Conservation (phyloP, 1,140 invertebrate species). For the Papilio aristodemus region DNA sequence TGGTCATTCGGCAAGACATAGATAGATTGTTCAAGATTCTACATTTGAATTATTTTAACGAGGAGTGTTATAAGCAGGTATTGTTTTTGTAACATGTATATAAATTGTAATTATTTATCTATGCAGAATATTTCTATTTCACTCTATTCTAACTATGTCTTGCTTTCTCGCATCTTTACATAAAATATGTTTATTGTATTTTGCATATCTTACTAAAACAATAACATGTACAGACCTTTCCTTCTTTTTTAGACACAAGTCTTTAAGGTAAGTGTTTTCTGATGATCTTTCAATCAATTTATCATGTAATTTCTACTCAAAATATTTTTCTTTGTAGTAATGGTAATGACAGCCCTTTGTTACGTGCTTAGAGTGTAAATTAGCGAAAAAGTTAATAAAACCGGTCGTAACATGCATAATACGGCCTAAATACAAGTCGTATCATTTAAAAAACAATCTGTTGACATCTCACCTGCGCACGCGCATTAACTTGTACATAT, state of each 20-base stretch:
- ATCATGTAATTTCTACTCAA: not conserved
- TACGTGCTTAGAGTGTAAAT: not conserved
- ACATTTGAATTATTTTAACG: constrained; percentile 35
- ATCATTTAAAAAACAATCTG: constrained; percentile 28
- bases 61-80: constrained; percentile 60
- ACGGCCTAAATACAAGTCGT: constrained; percentile 13
- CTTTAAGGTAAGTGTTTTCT: constrained; percentile 22
- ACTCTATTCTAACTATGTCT: constrained; percentile 76
- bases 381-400: constrained; percentile 7
- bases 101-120: constrained; percentile 51
- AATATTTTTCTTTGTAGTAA: not conserved
- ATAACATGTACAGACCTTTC: constrained; percentile 34
- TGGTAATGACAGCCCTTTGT: not conserved
- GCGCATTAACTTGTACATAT: constrained; percentile 21
- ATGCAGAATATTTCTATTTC: constrained; percentile 43
- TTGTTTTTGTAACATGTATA: constrained; percentile 41
- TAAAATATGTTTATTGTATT: constrained; percentile 41
- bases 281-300: not conserved
- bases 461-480: constrained; percentile 29
- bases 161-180: constrained; percentile 70
- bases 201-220: constrained; percentile 47
- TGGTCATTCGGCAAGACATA: constrained; percentile 78
- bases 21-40: constrained; percentile 51
- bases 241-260: constrained; percentile 14
- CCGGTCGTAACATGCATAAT: constrained; percentile 15